phyloP scores from a whole-genome alignment of 2,113 vertebrate genomes.

The Mixornis gularis region DNA sequence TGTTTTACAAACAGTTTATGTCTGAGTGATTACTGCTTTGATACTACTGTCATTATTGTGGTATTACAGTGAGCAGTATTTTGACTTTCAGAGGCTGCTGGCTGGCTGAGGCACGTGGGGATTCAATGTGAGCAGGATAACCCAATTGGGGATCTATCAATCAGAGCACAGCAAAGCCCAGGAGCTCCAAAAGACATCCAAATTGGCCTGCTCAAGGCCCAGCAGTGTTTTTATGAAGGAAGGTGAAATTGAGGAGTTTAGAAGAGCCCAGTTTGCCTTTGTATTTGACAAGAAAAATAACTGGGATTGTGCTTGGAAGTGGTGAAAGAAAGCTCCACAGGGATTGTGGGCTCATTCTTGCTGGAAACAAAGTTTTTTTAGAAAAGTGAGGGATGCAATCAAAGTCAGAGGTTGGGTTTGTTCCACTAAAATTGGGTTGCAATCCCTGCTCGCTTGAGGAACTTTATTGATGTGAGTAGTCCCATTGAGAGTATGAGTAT shows the following conservation, averaged over 20 bases:
- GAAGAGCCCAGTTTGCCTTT: neutral
- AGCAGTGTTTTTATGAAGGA: neutral
- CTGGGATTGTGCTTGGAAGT: constrained; percentile 9
- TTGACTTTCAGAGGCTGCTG: neutral
- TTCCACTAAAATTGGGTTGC: constrained; percentile 48
- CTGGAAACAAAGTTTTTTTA: neutral
- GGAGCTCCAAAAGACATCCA: neutral
- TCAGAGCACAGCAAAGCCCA: constrained; percentile 1
- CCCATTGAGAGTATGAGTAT: constrained; percentile 50
- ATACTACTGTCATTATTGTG: neutral
- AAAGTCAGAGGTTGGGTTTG: constrained; percentile 35
- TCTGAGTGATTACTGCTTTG: neutral
- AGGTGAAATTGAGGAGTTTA: neutral
- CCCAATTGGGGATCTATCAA: neutral
- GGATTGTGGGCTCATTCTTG: constrained; percentile 29
- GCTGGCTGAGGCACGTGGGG: neutral
- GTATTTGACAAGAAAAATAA: constrained; percentile 29
- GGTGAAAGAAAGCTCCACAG: neutral
- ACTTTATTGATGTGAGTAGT: constrained; percentile 42
- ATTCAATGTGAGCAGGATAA: neutral
- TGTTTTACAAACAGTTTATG: neutral
- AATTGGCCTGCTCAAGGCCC: neutral
- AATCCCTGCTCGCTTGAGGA: constrained; percentile 12
- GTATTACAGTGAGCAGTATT: neutral
- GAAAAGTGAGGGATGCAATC: constrained; percentile 19